Evolutionary conservation across 92 coral and sea anemone genomes (phyloP), one percentile per base, ranked within the genome.

Genomic region (Montipora capitata): DNA sequence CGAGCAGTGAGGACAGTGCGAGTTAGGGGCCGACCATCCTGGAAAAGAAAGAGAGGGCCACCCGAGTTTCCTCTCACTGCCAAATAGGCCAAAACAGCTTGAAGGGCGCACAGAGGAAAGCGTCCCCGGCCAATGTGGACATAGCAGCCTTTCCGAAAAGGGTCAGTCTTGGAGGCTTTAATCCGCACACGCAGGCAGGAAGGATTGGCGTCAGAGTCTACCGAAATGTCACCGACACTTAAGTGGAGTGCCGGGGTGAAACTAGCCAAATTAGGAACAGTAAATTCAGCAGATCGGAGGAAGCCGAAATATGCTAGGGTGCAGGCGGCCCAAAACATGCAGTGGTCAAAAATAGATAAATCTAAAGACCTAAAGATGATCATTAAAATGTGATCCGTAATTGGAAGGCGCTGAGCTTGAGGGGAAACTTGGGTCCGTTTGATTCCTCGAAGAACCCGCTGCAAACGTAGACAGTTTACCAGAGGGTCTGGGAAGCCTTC

Each of bases 131-230:
- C 76, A 42, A 90, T 79, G 68, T 64, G 68, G 16, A 90, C 35
- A 14, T 15, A 81, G 62, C 87, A 87, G 41, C 89, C 85, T 40
- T 70, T 79, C 2, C 77, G 82, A 72, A 90, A 85, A 0, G 90
- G 86, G 56, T 90, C 89, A 13, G 93, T 84, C 85, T 88, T 81
- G 16, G 93, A 89, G 4, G 89, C 82, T 49, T 90, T 90, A 40
- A 90, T 84, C 42, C 64, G 35, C 13, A 89, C 73, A 0, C 79
- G 61, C 8, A 92, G 10, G 38, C 84, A 64, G 2, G 85, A 72
- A 1, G 95, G 95, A 5, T 7, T 3, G 17, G 35, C 14, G 51
- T 38, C 70, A 27, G 54, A 14, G 79, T 92, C 88, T 5, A 74
- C 85, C 0, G 93, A 18, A 10, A 92, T 66, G 83, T 88, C 95